These are phyloP conservation scores for Megamerina dolium DNA, from an alignment of 2,888 invertebrate species.

Conservation along the genomic window DNA sequence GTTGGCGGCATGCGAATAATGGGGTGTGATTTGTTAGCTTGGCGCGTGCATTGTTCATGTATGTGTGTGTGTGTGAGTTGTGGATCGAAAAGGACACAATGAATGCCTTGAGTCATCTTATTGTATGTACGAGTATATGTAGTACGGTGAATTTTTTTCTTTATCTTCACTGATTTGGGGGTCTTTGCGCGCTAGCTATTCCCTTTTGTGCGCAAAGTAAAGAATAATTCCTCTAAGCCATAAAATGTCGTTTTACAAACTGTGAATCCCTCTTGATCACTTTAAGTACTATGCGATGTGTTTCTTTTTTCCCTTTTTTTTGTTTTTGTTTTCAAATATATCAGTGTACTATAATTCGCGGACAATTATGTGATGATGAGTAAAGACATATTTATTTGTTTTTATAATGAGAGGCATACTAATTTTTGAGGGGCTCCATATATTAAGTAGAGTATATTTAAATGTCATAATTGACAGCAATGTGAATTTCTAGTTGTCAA, in stretches of 20 bases:
- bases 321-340: too few relatives aligned
- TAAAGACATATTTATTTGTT: too few relatives aligned
- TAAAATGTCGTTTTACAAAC: conserved; percentile 46
- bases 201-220: too few relatives aligned
- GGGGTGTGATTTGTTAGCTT: conserved; percentile 43
- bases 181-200: not conserved
- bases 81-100: conserved; percentile 7
- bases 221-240: conserved; percentile 29
- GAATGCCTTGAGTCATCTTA: conserved; percentile 14
- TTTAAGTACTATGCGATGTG: conserved; percentile 40
- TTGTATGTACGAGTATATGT: conserved; percentile 1
- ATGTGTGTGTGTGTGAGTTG: too few relatives aligned
- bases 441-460: too few relatives aligned
- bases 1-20: conserved; percentile 26
- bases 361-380: too few relatives aligned
- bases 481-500: too few relatives aligned
- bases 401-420: too few relatives aligned
- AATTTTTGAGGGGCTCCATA: too few relatives aligned
- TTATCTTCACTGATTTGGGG: not conserved
- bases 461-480: too few relatives aligned
- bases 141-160: not conserved
- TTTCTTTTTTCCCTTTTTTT: conserved; percentile 11
- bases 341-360: too few relatives aligned
- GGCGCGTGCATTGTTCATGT: conserved; percentile 10
- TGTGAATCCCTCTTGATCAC: conserved; percentile 49